Evolutionary conservation across 2,113 vertebrate species (phyloP), one percentile per base, ranked within the genome.

Genomic region (Atrichornis clamosus): DNA sequence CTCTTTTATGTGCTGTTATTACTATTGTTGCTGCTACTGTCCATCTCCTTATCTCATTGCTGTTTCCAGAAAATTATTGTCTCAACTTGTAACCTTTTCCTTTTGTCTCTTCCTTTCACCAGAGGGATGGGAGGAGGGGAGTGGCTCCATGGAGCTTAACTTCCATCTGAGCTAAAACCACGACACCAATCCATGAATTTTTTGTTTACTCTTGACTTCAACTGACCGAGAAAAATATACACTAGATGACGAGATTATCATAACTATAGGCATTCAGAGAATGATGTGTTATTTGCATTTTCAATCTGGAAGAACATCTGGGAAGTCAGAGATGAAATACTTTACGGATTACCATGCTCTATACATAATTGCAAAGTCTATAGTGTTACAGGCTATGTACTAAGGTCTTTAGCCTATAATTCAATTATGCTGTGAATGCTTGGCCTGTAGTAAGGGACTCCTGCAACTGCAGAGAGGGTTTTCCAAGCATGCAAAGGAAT

Each of bases 221-320:
- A 5, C 0, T 53, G 50, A 55, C 28, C 0, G 0, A 89, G 52
- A 60, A 77, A 72, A 72, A 35, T 41, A 44, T 0, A 0, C 7
- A 18, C 26, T 19, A 62, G 26, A 77, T n/a, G 13, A 87, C 39
- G 83, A 85, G 19, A 88, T 72, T 68, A 62, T 39, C 13, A n/a
- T 46, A n/a, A 69, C 23, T 46, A 44, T 1, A 64, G 67, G 32
- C 78, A 44, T 75, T 70, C 39, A 82, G 67, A 56, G 65, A 89
- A 90, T 1, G 1, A 32, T 15, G 22, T n/a, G 16, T 44, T 42
- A 17, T 52, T 84, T 87, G 52, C 19, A 55, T 63, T 70, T 82
- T 58, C 28, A 83, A 5, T 76, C 58, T 60, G 12, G 58, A 88
- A 82, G 13, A 90, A 75, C 27, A 82, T n/a, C 44, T 80, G 53